These are phyloP conservation scores for Apis dorsata DNA, from an alignment of 1,140 invertebrate species.

Conservation along the genomic window DNA sequence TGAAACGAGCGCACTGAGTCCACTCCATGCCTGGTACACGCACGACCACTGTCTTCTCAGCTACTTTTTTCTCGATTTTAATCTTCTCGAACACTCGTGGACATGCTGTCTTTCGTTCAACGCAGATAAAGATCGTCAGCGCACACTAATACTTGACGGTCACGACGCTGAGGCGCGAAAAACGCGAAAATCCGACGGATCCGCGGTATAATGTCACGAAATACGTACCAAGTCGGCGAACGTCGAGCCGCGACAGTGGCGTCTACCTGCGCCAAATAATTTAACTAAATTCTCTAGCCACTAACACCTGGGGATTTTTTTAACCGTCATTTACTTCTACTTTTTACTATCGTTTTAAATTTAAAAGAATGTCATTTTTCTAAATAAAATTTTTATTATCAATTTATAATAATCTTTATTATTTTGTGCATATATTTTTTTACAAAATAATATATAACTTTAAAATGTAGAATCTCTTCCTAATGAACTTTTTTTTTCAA, in stretches of 20 bases:
- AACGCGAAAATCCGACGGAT: conserved; percentile 67
- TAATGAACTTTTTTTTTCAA: neutral
- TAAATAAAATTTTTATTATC: neutral
- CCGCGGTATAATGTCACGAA: conserved; percentile 55
- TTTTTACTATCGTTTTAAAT: neutral
- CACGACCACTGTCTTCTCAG: conserved; percentile 43
- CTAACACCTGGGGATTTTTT: conserved; percentile 16
- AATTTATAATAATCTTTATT: neutral
- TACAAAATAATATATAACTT: neutral
- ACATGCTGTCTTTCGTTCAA: conserved; percentile 51
- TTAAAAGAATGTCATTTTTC: neutral
- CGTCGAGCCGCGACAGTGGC: conserved; percentile 54
- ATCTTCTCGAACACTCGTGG: conserved; percentile 29
- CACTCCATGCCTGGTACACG: conserved; percentile 68
- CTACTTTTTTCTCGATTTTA: conserved; percentile 31
- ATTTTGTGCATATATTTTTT: neutral
- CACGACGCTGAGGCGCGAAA: conserved; percentile 65
- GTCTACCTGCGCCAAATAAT: conserved; percentile 40
- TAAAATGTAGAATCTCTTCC: neutral
- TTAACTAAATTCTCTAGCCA: conserved; percentile 35
- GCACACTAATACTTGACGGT: conserved; percentile 63
- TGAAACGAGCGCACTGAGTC: conserved; percentile 71
- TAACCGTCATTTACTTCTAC: neutral
- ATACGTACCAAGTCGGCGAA: conserved; percentile 67
- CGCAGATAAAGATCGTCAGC: conserved; percentile 46